phyloP scores from a whole-genome alignment of 2,113 vertebrate species.

The Camarhynchus parvulus region DNA sequence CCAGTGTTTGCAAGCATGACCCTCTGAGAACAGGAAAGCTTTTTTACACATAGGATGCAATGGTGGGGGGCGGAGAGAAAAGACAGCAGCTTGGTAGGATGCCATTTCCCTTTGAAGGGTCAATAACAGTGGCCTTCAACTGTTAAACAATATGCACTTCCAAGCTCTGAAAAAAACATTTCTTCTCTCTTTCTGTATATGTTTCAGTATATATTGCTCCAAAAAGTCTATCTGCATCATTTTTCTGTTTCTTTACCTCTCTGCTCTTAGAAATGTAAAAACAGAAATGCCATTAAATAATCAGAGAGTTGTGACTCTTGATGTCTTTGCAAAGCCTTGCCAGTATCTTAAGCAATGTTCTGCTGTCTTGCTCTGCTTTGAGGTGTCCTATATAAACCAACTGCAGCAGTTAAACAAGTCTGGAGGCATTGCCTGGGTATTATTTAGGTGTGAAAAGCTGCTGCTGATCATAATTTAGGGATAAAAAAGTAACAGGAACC shows the following conservation, averaged over 20 bases:
- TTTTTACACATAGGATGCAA: neutral
- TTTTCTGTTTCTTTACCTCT: neutral
- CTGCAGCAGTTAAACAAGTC: neutral
- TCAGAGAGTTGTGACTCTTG: neutral
- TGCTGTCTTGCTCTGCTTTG: neutral
- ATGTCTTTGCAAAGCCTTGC: neutral
- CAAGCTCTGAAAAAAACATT: neutral
- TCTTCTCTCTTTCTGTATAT: neutral
- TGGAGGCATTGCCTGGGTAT: neutral
- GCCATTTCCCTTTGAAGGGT: neutral
- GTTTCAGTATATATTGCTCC: neutral
- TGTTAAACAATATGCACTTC: neutral
- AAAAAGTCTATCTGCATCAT: neutral
- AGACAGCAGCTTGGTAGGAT: neutral
- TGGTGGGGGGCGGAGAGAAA: rapidly evolving
- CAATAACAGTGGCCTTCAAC: neutral
- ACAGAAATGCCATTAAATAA: neutral
- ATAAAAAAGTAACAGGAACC: neutral
- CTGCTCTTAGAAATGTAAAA: neutral
- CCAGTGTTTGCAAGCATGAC: neutral
- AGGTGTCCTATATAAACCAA: neutral
- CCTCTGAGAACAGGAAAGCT: neutral
- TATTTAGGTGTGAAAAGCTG: neutral
- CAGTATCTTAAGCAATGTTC: neutral
- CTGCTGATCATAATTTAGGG: neutral